These are phyloP conservation scores for Gryon sp. DNA, from an alignment of 1,140 invertebrate species.

Conservation along the genomic window DNA sequence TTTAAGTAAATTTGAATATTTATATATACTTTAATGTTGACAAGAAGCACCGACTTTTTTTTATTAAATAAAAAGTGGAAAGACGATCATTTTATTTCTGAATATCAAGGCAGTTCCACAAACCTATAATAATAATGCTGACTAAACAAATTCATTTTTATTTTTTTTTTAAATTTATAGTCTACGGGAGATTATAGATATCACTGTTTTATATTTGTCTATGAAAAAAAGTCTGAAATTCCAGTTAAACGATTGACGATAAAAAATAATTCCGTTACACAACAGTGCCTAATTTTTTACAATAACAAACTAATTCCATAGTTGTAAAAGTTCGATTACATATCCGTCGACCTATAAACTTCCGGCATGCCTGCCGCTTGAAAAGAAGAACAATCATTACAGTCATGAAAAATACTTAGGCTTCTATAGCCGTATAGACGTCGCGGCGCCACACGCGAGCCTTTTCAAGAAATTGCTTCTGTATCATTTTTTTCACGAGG, in stretches of 20 bases:
- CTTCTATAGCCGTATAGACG: constrained; percentile 61
- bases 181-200: too few relatives aligned
- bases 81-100: too few relatives aligned
- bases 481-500: constrained; percentile 30
- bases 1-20: too few relatives aligned
- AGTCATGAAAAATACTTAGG: constrained; percentile 58
- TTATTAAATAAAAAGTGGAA: too few relatives aligned
- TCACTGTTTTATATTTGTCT: too few relatives aligned
- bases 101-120: too few relatives aligned
- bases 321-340: constrained; percentile 27
- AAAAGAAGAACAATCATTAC: constrained; percentile 56
- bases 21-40: too few relatives aligned
- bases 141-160: too few relatives aligned
- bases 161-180: too few relatives aligned
- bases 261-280: background rate
- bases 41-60: too few relatives aligned
- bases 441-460: constrained; percentile 69
- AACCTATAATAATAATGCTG: too few relatives aligned
- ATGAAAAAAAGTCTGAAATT: too few relatives aligned
- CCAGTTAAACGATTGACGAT: background rate
- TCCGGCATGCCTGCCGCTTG: constrained; percentile 42
- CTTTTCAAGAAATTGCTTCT: constrained; percentile 51
- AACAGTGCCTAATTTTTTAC: background rate
- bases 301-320: constrained; percentile 21
- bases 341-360: constrained; percentile 48